phyloP scores from a whole-genome alignment of 2,797 vertebrate species.

The Poeciliopsis turneri region DNA sequence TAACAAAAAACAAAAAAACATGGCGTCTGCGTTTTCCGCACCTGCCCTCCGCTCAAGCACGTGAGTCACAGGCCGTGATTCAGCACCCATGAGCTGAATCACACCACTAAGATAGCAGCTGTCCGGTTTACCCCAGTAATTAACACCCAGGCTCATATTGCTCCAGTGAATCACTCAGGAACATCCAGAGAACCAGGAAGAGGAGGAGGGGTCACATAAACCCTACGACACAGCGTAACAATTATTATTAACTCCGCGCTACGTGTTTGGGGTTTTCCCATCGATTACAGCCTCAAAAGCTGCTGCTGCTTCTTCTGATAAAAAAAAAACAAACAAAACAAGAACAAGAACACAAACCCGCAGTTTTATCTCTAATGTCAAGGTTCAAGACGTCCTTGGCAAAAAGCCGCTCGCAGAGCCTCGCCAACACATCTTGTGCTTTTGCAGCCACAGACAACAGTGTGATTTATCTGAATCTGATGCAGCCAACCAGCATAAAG shows the following conservation, averaged over 20 bases:
- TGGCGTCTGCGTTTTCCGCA: slow-evolving; percentile 39
- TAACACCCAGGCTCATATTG: slow-evolving; percentile 27
- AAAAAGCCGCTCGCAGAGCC: background rate
- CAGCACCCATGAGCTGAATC: slow-evolving; percentile 33
- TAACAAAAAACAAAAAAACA: slow-evolving; percentile 31
- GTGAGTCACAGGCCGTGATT: slow-evolving; percentile 55
- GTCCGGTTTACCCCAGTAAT: slow-evolving; percentile 56
- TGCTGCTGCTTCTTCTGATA: background rate
- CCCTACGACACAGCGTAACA: background rate
- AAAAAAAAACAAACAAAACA: background rate
- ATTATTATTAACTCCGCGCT: background rate
- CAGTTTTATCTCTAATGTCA: background rate
- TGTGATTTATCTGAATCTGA: background rate
- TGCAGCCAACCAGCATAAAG: background rate
- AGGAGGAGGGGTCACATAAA: background rate
- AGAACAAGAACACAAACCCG: too few species aligned
- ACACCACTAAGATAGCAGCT: slow-evolving; percentile 47
- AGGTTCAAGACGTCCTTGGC: background rate
- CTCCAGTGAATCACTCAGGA: slow-evolving; percentile 50
- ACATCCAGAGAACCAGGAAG: slow-evolving; percentile 41
- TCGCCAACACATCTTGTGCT: background rate
- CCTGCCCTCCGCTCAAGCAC: slow-evolving; percentile 38
- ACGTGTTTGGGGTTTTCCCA: slow-evolving; percentile 4
- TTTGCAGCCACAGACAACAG: background rate
- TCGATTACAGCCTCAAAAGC: background rate